Conservation (phyloP, 2,888 invertebrate species). For the Cristatella mucedo region DNA sequence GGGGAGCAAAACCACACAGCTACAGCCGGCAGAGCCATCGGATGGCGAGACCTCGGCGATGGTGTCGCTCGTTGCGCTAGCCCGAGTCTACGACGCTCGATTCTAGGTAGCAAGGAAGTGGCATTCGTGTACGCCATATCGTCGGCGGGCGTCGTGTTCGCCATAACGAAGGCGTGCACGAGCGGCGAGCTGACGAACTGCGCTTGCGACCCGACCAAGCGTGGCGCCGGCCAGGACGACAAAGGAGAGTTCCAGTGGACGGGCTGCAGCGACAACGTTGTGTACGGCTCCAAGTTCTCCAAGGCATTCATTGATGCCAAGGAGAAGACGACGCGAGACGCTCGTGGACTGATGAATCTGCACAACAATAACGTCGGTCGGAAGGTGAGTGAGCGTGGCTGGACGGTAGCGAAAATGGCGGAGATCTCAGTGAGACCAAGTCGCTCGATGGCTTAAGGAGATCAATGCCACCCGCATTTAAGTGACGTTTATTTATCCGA, state of each 20-base stretch:
- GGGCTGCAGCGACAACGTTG: slow-evolving; percentile 51
- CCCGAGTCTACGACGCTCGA: too few relatives aligned
- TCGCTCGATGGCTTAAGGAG: too few relatives aligned
- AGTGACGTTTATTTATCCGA: too few relatives aligned
- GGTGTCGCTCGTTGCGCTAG: too few relatives aligned
- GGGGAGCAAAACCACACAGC: too few relatives aligned
- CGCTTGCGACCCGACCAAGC: slow-evolving; percentile 49
- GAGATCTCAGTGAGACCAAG: too few relatives aligned
- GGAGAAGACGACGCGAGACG: slow-evolving; percentile 47
- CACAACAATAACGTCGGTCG: slow-evolving; percentile 95
- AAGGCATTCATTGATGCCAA: slow-evolving; percentile 83
- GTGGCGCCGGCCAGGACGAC: slow-evolving; percentile 21
- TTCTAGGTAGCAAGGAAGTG: slow-evolving; percentile 45
- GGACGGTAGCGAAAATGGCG: too few relatives aligned
- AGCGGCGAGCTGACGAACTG: slow-evolving; percentile 76
- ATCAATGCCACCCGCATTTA: too few relatives aligned
- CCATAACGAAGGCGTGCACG: slow-evolving; percentile 77
- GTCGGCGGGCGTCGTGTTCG: slow-evolving; percentile 57
- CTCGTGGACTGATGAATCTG: slow-evolving; percentile 77
- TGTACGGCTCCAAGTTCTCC: slow-evolving; percentile 54
- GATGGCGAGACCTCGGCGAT: too few relatives aligned
- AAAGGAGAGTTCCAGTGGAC: slow-evolving; percentile 52
- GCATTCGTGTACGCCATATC: slow-evolving; percentile 46
- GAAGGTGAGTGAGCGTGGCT: slow-evolving; percentile 50
- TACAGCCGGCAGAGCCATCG: too few relatives aligned